A percentile compares a stretch with the other conserved stretches of the same genome.
Conservation (phyloP, 2,888 invertebrate species). For the Hyposoter didymator region DNA sequence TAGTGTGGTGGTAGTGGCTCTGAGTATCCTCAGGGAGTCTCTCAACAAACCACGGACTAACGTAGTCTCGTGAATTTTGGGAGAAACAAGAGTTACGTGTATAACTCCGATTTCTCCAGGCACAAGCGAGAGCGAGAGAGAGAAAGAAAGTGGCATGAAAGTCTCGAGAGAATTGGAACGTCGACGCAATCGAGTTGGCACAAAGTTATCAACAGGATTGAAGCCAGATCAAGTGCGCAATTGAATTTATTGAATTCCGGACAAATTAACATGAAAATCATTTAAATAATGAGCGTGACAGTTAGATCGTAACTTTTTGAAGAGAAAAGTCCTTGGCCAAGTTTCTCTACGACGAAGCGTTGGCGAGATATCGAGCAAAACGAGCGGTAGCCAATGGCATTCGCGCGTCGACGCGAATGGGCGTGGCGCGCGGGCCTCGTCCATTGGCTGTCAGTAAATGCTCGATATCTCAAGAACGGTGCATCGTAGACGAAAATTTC, state of each 20-base stretch:
- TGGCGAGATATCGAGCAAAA: neutral
- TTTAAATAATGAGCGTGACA: neutral
- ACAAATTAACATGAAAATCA: neutral
- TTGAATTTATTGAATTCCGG: neutral
- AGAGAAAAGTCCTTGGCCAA: neutral
- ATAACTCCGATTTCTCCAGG: conserved; percentile 7
- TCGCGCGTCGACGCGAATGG: neutral
- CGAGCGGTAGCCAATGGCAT: neutral
- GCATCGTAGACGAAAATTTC: neutral
- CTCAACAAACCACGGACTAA: conserved; percentile 47
- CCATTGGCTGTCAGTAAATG: neutral
- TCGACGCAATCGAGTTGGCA: conserved; percentile 1
- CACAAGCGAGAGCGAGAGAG: neutral
- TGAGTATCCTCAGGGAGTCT: conserved; percentile 57
- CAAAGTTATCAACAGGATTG: conserved; percentile 11
- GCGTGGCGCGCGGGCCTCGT: neutral
- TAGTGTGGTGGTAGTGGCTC: conserved; percentile 47
- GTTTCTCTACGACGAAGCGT: neutral
- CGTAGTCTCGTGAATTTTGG: conserved; percentile 33
- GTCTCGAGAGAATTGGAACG: conserved; percentile 22
- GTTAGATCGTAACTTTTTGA: neutral
- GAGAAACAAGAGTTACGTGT: conserved; percentile 6
- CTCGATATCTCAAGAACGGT: neutral
- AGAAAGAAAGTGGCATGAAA: neutral
- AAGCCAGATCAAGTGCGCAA: conserved; percentile 13